These are phyloP conservation scores for Campylomormyrus numenius DNA, from an alignment of 2,113 vertebrate genomes.

Conservation along the genomic window DNA sequence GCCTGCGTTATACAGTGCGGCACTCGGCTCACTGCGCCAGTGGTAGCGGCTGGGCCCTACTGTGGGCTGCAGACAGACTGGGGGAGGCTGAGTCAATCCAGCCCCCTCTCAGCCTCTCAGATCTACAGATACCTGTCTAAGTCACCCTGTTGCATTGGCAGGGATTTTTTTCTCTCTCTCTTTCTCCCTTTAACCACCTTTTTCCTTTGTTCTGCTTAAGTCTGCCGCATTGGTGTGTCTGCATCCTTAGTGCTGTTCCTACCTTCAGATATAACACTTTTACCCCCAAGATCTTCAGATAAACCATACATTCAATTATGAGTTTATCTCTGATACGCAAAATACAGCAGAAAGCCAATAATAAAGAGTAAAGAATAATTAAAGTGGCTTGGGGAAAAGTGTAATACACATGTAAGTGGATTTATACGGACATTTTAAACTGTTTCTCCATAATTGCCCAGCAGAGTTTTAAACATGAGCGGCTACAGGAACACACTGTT, in stretches of 20 bases:
- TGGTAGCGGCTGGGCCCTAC: neutral
- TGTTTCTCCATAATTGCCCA: neutral
- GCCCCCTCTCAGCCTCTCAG: neutral
- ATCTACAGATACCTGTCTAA: conserved; percentile 11
- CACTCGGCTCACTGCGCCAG: neutral
- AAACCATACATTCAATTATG: neutral
- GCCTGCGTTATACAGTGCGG: conserved; percentile 12
- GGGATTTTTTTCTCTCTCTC: conserved; percentile 10
- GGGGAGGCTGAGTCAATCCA: conserved; percentile 13
- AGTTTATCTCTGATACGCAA: too few relatives aligned
- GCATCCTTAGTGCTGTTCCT: neutral
- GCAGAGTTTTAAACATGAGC: neutral
- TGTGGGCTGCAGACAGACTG: neutral
- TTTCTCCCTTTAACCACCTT: neutral
- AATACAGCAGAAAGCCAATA: neutral
- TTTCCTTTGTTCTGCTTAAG: neutral
- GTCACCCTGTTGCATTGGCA: neutral
- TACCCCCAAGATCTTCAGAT: neutral
- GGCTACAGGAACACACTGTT: neutral
- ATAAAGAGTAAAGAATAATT: neutral
- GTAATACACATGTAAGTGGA: neutral
- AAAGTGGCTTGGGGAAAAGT: neutral
- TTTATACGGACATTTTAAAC: neutral
- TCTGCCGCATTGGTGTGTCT: neutral
- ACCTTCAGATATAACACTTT: neutral